Percentiles rank a stretch among this genome's conserved stretches.
Conservation (phyloP, 2,113 vertebrate species). For the Oreocharis arfaki region DNA sequence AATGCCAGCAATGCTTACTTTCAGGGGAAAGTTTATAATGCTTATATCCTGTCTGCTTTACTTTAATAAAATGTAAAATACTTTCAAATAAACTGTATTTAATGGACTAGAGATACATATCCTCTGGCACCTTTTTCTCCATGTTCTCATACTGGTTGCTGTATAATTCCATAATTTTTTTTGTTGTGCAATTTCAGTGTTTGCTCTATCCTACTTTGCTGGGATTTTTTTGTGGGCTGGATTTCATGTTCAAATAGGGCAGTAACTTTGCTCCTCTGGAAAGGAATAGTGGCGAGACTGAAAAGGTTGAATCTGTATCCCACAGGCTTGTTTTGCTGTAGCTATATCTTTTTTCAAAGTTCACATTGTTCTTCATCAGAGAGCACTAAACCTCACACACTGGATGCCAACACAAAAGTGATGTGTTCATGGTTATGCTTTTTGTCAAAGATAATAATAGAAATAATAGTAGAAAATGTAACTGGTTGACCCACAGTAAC, state of each 20-base stretch:
- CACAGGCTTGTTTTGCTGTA: not conserved
- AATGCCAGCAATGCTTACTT: slow-evolving; percentile 68
- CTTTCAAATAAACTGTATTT: slow-evolving; percentile 74
- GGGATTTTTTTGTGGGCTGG: not conserved
- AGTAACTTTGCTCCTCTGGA: not conserved
- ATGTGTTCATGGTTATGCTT: not conserved
- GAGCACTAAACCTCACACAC: not conserved
- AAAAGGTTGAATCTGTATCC: not conserved
- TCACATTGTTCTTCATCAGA: not conserved
- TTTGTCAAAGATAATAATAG: not conserved
- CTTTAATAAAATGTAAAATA: slow-evolving; percentile 75
- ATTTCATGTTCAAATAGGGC: not conserved
- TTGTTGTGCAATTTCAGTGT: not conserved
- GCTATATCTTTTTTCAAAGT: not conserved
- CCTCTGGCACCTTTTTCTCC: slow-evolving; percentile 21
- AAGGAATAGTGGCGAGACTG: not conserved
- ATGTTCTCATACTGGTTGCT: slow-evolving; percentile 52
- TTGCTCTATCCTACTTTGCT: not conserved
- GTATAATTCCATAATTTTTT: slow-evolving; percentile 28
- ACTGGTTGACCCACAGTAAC: not conserved
- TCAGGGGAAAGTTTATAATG: slow-evolving; percentile 70
- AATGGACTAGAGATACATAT: slow-evolving; percentile 55
- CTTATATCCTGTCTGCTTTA: slow-evolving; percentile 70
- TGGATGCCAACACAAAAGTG: not conserved
- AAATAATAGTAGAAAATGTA: not conserved